Percentiles rank a stretch among this genome's conserved stretches.
These are phyloP conservation scores for Masnerella sp. DNA, from an alignment of 2,888 invertebrate species.

Conservation along the genomic window DNA sequence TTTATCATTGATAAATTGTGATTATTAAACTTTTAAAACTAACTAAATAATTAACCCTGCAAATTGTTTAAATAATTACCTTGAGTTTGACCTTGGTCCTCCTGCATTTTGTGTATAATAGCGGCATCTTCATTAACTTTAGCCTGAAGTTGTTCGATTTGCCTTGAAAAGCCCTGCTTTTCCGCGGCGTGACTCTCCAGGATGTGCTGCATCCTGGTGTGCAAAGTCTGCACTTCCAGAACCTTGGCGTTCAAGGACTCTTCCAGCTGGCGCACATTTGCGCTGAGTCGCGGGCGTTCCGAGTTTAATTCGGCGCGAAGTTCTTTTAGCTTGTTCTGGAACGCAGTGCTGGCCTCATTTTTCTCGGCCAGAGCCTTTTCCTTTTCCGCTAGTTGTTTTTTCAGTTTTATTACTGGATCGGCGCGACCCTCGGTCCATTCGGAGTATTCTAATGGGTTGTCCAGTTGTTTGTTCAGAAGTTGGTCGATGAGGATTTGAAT, in stretches of 20 bases:
- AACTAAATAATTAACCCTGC: too few species aligned
- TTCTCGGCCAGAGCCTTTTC: constrained; percentile 87
- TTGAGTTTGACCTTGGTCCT: constrained; percentile 79
- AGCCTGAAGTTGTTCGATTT: constrained; percentile 82
- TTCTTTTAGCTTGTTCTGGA: constrained; percentile 89
- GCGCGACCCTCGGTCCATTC: constrained; percentile 93
- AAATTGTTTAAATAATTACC: too few species aligned
- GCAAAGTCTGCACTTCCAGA: constrained; percentile 82
- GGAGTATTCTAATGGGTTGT: constrained; percentile 84
- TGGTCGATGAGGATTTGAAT: constrained; percentile 93
- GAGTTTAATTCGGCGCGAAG: constrained; percentile 84
- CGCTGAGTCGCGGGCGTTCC: constrained; percentile 81
- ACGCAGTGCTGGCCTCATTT: constrained; percentile 85
- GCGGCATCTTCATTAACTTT: constrained; percentile 81
- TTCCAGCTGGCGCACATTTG: constrained; percentile 80
- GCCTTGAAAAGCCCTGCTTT: constrained; percentile 81
- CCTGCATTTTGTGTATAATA: constrained; percentile 79
- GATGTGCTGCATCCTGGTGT: constrained; percentile 82
- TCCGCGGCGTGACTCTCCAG: constrained; percentile 80
- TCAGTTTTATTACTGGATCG: constrained; percentile 90
- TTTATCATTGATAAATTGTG: too few species aligned
- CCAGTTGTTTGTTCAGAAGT: constrained; percentile 92
- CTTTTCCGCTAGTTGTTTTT: constrained; percentile 92
- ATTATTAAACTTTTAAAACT: too few species aligned
- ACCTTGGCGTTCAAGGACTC: constrained; percentile 80